Conservation (phyloP, 2,888 invertebrate species). For the Alitta virens region DNA sequence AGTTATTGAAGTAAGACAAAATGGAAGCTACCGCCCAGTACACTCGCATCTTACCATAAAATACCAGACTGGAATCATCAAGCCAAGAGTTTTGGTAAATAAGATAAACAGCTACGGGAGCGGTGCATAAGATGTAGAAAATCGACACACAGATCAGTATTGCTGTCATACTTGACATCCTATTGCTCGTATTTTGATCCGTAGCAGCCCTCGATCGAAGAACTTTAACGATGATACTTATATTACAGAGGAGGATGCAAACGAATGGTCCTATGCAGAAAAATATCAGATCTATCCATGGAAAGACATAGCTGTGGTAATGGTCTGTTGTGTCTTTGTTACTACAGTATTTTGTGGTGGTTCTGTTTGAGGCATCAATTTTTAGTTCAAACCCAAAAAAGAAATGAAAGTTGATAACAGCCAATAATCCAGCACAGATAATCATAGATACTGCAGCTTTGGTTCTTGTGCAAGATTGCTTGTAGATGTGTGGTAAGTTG, state of each 20-base stretch:
- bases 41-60: not conserved
- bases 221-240: not conserved
- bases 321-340: not conserved
- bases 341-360: not conserved
- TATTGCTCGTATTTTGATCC: too few relatives aligned
- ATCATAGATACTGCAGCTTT: not conserved
- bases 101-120: not conserved
- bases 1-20: not conserved
- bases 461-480: not conserved
- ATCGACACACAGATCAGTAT: not conserved
- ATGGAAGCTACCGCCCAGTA: not conserved
- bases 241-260: not conserved
- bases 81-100: not conserved
- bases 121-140: not conserved
- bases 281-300: not conserved
- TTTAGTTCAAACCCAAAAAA: not conserved
- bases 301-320: not conserved
- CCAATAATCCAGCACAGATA: not conserved
- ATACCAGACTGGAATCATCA: not conserved
- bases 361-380: not conserved
- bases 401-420: not conserved
- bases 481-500: not conserved
- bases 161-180: not conserved
- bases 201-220: not conserved
- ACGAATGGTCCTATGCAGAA: not conserved